Base-by-base conservation (phyloP, 2,888 invertebrate genomes). In the Cantharis flavilabris region DNA sequence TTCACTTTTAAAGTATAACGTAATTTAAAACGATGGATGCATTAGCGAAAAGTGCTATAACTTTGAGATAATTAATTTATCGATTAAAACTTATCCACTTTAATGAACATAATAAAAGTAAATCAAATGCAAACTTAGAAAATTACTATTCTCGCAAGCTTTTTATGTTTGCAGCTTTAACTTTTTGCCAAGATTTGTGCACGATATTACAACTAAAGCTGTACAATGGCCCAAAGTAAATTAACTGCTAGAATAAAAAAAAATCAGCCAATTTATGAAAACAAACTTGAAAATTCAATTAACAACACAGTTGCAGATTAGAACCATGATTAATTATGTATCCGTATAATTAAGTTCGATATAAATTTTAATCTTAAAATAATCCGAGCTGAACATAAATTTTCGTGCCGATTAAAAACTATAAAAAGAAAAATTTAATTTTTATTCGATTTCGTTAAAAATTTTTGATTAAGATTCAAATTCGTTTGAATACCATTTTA, bases 51-150 rank as follows among this genome's bases (percentile, higher is more conserved):
- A 75, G 49, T 75, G 75, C 20, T 28, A 65, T 26, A 75, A 18
- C n/a, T 49, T 64, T 9, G 4, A 67, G 63, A 14, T 20, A 67
- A 20, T 23, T n/a, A 67, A 67, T 23, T 67, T 67, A 67, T 67
- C 18, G 63, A 63, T 71, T 71, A 70, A 70, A 33, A 30, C 16
- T 28, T 71, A 33, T 28, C 62, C 62, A 71, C 71, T 71, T 71
- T 71, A 67, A 67, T 73, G 64, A 20, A 26, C 65, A 67, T 67
- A 73, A 65, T 65, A 33, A 69, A 69, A 26, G 49, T 73, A 26
- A 67, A 73, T 73, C 30, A 64, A 73, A 67, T 33, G 73, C 69
- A 49, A 73, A 69, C 73, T 73, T 73, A 10, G 73, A 18, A 73
- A 73, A 73, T 67, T 67, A 73, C 65, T 67, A 49, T 49, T n/a